phyloP scores from a whole-genome alignment of 2,113 vertebrate species.

The Actenoides hombroni region DNA sequence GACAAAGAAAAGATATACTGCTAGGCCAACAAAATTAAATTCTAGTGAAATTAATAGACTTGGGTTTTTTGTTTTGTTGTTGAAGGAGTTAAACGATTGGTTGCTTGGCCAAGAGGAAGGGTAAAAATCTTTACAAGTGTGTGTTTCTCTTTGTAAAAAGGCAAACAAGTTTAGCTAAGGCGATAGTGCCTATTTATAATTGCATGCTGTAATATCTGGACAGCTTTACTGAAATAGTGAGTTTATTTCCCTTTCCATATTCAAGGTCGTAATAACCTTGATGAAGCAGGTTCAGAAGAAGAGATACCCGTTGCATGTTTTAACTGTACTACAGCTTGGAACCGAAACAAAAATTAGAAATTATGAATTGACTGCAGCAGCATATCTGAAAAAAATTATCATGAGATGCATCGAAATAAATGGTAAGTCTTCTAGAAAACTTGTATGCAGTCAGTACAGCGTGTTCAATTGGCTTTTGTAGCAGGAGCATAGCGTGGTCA shows the following conservation, averaged over 20 bases:
- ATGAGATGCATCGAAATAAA: constrained; percentile 86
- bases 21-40: neutral
- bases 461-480: neutral
- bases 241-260: neutral
- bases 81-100: neutral
- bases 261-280: constrained; percentile 84
- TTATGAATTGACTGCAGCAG: constrained; percentile 80
- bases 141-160: neutral
- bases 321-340: constrained; percentile 85
- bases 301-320: constrained; percentile 80
- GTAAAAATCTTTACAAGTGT: neutral
- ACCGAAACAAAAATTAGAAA: constrained; percentile 81
- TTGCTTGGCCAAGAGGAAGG: neutral
- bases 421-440: constrained; percentile 67
- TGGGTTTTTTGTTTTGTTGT: neutral
- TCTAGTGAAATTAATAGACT: neutral
- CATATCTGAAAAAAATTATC: constrained; percentile 84
- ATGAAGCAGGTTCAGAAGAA: constrained; percentile 75
- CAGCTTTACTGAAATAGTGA: neutral
- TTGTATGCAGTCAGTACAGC: neutral
- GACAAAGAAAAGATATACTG: neutral
- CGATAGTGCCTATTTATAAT: neutral
- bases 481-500: neutral
- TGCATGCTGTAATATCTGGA: neutral
- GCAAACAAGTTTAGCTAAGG: neutral